Evolutionary conservation across 2,888 invertebrate species (phyloP), one percentile per base, ranked within the genome.

Genomic region (Tiliacea aurago): DNA sequence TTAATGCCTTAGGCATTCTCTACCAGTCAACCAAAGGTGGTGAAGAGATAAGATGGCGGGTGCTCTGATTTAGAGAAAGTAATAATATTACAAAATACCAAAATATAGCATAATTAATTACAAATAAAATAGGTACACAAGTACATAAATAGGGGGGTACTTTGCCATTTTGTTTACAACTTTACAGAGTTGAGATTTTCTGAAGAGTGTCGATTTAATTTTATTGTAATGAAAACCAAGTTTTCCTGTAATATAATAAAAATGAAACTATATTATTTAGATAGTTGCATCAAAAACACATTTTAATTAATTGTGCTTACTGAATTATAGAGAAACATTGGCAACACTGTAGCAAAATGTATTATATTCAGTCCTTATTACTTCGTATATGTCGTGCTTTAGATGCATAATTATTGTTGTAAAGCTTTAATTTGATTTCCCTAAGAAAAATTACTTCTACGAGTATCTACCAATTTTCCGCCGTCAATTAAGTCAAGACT

Each of bases 401-500:
- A 41, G 23, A 1, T 10, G 11, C 3, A n/a, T n/a, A n/a, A n/a
- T 20, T 28, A 37, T 9, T 23, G 20, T 66, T 37, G 15, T 2
- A 41, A 49, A 56, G 2, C 13, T 41, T 11, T 18, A 15, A 33
- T 23, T 10, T 23, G 9, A 69, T 58, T 43, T 56, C 47, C 6
- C 11, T 53, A 53, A 43, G 28, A 51, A 81, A 65, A 66, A 45
- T 47, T 68, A 51, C 13, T 7, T 11, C 28, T 63, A n/a, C n/a
- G n/a, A n/a, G n/a, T n/a, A 47, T 82, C 72, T 74, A 74, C 62
- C 51, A 80, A 81, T 82, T 85, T 85, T 78, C 72, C 81, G 65
- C 83, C 85, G 77, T 84, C 87, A 88, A 91, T 90, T 89, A 89
- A 88, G 78, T 89, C 86, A 89, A 89, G 88, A 85, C 88, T 89